A percentile compares a stretch with the other conserved stretches of the same genome.
phyloP scores from a whole-genome alignment of 2,797 vertebrate species.

The Haliaeetus vocifer region DNA sequence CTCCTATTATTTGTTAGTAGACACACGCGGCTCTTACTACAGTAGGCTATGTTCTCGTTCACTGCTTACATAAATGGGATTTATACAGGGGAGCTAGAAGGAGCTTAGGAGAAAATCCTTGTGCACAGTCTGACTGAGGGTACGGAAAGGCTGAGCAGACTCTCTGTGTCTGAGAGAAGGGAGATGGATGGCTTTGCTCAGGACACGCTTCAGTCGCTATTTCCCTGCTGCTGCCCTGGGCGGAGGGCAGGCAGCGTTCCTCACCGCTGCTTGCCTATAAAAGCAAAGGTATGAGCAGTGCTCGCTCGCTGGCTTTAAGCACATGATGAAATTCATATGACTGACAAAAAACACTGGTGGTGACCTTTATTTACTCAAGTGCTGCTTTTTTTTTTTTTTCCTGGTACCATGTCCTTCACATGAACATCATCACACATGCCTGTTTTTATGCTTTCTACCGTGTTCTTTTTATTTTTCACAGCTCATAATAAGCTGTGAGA shows the following conservation, averaged over 20 bases:
- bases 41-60: neutral
- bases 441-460: neutral
- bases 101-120: neutral
- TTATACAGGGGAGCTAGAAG: neutral
- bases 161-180: neutral
- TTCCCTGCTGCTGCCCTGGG: neutral
- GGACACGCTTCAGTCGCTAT: neutral
- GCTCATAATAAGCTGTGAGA: neutral
- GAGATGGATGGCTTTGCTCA: neutral
- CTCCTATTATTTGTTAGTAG: neutral
- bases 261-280: neutral
- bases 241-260: neutral
- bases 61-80: neutral
- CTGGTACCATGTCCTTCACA: neutral
- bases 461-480: neutral
- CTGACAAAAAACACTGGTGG: neutral
- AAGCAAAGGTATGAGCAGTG: neutral
- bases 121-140: neutral
- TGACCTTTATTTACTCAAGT: neutral
- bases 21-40: neutral
- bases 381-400: neutral
- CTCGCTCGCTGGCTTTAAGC: neutral
- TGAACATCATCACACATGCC: neutral
- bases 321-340: neutral
- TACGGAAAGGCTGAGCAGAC: neutral